Evolutionary conservation across 2,888 invertebrate genomes (phyloP).

Genomic region (Schizotus pectinicornis): DNA sequence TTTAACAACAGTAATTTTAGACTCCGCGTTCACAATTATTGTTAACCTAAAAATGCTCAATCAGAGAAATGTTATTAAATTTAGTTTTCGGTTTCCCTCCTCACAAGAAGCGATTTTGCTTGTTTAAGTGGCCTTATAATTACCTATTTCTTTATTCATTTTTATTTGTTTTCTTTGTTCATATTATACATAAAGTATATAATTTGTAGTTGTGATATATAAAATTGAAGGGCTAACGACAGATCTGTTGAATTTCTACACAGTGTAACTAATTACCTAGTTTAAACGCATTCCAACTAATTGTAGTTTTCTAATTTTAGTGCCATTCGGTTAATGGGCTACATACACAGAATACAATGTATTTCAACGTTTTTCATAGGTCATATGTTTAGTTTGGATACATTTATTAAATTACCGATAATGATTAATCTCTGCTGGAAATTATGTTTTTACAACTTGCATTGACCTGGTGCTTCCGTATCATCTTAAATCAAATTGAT

Average conservation of each 20-base stretch:
- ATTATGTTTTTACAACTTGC: conserved; percentile 1
- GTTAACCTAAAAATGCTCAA: conserved; percentile 40
- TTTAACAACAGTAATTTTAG: conserved; percentile 1
- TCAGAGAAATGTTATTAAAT: conserved; percentile 28
- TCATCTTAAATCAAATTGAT: conserved; percentile 37
- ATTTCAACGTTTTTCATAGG: conserved; percentile 3
- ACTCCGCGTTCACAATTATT: conserved; percentile 13
- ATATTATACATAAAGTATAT: conserved; percentile 25
- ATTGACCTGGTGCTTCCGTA: conserved; percentile 41
- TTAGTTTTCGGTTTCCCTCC: conserved; percentile 22
- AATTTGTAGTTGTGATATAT: conserved; percentile 30
- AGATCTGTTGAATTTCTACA: conserved; percentile 32
- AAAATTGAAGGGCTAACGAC: conserved; percentile 24
- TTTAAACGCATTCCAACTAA: conserved; percentile 46
- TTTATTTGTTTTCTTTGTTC: conserved; percentile 13
- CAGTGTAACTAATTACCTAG: conserved; percentile 11
- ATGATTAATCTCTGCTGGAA: not conserved
- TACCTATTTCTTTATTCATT: conserved; percentile 26
- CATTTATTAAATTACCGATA: conserved; percentile 1
- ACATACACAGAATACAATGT: conserved; percentile 26
- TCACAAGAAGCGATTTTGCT: conserved; percentile 32
- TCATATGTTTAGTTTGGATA: not conserved
- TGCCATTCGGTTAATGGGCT: conserved; percentile 49
- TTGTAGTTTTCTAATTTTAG: conserved; percentile 47
- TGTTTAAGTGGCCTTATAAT: conserved; percentile 44